Conservation (phyloP, 2,888 invertebrate species). For the Gerris lacustris region DNA sequence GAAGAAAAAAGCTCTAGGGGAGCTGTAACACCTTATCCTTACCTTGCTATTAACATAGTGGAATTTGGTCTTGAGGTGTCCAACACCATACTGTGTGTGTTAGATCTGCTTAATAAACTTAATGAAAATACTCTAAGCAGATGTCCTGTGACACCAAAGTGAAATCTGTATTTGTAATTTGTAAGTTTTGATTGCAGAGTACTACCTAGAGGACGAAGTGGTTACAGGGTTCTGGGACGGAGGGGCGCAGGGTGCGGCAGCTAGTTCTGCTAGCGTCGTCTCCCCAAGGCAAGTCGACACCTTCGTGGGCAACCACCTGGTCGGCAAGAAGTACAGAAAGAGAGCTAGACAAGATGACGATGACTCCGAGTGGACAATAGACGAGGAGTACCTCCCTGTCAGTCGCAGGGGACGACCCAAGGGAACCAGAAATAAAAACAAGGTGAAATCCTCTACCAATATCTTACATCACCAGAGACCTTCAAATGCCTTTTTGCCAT, state of each 20-base stretch:
- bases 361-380: conserved; percentile 27
- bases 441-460: too few species aligned
- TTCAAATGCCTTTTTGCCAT: too few species aligned
- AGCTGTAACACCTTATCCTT: too few species aligned
- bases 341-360: conserved; percentile 19
- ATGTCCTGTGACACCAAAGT: too few species aligned
- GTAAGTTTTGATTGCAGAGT: background rate
- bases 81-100: background rate
- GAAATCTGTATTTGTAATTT: too few species aligned
- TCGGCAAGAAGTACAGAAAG: conserved; percentile 18
- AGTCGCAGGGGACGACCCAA: conserved; percentile 26
- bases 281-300: background rate
- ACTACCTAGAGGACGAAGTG: conserved; percentile 17
- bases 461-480: too few species aligned
- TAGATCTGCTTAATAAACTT: background rate
- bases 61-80: too few species aligned
- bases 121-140: too few species aligned
- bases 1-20: too few species aligned
- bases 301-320: background rate
- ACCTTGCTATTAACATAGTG: too few species aligned
- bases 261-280: background rate
- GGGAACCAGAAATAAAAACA: conserved; percentile 25
- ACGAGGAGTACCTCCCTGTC: conserved; percentile 25
- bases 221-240: conserved; percentile 20
- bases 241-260: background rate